Conservation (phyloP, 2,113 vertebrate genomes). For the Elephantulus edwardii region DNA sequence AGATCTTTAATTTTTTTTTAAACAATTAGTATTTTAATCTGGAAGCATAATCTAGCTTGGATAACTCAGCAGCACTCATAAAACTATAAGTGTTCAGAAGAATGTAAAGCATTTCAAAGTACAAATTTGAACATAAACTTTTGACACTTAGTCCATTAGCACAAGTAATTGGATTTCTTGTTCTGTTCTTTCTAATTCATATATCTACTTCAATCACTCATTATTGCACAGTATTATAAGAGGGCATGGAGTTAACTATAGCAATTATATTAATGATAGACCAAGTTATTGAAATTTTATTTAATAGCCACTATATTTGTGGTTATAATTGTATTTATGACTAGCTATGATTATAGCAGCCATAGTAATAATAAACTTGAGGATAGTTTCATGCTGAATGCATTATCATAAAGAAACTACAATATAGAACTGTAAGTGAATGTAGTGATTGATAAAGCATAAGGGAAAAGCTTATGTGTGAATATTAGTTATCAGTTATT, state of each 20-base stretch:
- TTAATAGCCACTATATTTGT: slow-evolving; percentile 71
- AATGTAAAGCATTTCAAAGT: slow-evolving; percentile 16
- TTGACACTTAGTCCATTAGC: not conserved
- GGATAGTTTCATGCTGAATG: slow-evolving; percentile 66
- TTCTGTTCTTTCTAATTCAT: slow-evolving; percentile 50
- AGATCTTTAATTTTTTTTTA: too few relatives aligned
- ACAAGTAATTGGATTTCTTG: slow-evolving; percentile 15
- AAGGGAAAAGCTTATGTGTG: slow-evolving; percentile 13
- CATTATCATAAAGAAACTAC: slow-evolving; percentile 70
- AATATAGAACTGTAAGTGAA: slow-evolving; percentile 56
- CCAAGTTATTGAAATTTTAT: slow-evolving; percentile 70
- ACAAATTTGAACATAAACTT: slow-evolving; percentile 49
- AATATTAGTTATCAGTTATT: slow-evolving; percentile 35
- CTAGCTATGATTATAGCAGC: slow-evolving; percentile 67
- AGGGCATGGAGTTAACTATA: slow-evolving; percentile 68
- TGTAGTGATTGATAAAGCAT: slow-evolving; percentile 1
- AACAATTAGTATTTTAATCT: too few relatives aligned
- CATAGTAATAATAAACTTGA: slow-evolving; percentile 68
- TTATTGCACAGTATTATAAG: slow-evolving; percentile 51
- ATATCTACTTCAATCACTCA: slow-evolving; percentile 56
- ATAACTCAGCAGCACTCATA: not conserved
- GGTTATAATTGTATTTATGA: slow-evolving; percentile 71
- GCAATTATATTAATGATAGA: slow-evolving; percentile 72
- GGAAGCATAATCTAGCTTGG: not conserved
- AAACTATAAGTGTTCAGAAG: slow-evolving; percentile 22